phyloP scores from a whole-genome alignment of 2,113 vertebrate species.

The Leptodactylus fuscus region DNA sequence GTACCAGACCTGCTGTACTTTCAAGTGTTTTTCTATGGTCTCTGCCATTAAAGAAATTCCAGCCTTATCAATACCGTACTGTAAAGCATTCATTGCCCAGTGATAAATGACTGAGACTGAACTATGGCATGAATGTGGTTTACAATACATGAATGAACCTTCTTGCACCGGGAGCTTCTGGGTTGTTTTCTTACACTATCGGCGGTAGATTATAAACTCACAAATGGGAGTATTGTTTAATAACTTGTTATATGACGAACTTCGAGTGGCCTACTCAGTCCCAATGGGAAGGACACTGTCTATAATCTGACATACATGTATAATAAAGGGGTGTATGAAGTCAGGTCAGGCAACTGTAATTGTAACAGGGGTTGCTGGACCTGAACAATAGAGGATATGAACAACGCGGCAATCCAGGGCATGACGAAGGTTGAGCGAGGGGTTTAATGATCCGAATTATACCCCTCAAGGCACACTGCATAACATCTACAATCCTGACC shows the following conservation, averaged over 20 bases:
- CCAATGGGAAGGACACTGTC: background rate
- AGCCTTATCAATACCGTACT: slow-evolving; percentile 18
- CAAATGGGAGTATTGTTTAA: background rate
- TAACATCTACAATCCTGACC: background rate
- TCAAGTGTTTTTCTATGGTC: slow-evolving; percentile 30
- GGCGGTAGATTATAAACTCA: background rate
- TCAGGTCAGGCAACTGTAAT: too few relatives aligned
- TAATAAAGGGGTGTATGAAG: too few relatives aligned
- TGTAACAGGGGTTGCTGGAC: background rate
- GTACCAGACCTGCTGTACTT: background rate
- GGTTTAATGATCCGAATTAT: background rate
- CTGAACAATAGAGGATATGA: background rate
- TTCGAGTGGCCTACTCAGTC: background rate
- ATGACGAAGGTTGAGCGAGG: background rate
- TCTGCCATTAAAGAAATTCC: slow-evolving; percentile 18
- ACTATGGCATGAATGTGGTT: background rate
- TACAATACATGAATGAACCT: slow-evolving; percentile 14
- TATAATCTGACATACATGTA: too few relatives aligned
- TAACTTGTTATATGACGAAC: too few relatives aligned
- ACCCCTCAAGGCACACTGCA: background rate
- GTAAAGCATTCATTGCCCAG: background rate
- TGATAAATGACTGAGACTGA: slow-evolving; percentile 24
- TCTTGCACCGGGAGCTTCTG: background rate
- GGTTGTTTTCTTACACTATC: background rate
- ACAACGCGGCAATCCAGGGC: background rate